phyloP scores from a whole-genome alignment of 2,888 invertebrate genomes.

The Lomographa bimaculata region DNA sequence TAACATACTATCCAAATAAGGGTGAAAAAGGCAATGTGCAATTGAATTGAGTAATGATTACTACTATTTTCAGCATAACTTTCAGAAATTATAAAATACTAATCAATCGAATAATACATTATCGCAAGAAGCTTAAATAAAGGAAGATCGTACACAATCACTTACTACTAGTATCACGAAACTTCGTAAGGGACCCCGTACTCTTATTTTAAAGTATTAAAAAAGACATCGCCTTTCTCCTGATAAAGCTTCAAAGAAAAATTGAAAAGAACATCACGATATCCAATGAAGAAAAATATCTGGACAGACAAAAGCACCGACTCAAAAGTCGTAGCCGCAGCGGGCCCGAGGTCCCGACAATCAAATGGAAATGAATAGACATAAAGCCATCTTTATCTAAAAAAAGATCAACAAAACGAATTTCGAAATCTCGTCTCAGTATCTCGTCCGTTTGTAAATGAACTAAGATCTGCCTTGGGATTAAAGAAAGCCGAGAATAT shows the following conservation, averaged over 20 bases:
- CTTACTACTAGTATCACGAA: too few species aligned
- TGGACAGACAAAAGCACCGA: conserved; percentile 23
- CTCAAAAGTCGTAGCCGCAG: conserved; percentile 27
- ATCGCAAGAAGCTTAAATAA: too few species aligned
- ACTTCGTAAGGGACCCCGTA: too few species aligned
- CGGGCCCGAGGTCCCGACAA: conserved; percentile 23
- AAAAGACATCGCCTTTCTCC: conserved; percentile 12
- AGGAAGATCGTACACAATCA: too few species aligned
- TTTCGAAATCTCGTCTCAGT: conserved; percentile 48
- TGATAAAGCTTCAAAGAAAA: conserved; percentile 18
- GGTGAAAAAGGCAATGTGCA: too few species aligned
- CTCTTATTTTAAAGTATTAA: conserved; percentile 18
- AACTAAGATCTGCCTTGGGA: conserved; percentile 55
- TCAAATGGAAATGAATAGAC: conserved; percentile 42
- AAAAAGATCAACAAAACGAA: conserved; percentile 53
- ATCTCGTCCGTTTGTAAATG: conserved; percentile 60
- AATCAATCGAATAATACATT: too few species aligned
- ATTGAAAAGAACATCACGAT: conserved; percentile 27
- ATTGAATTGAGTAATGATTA: too few species aligned
- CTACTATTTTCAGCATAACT: too few species aligned
- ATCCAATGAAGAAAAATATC: conserved; percentile 31
- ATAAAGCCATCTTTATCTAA: conserved; percentile 43
- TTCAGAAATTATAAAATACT: too few species aligned
- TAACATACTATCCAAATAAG: too few species aligned
- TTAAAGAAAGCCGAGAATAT: conserved; percentile 50